Evolutionary conservation across 2,113 vertebrate species (phyloP).

Genomic region (Cervus canadensis): DNA sequence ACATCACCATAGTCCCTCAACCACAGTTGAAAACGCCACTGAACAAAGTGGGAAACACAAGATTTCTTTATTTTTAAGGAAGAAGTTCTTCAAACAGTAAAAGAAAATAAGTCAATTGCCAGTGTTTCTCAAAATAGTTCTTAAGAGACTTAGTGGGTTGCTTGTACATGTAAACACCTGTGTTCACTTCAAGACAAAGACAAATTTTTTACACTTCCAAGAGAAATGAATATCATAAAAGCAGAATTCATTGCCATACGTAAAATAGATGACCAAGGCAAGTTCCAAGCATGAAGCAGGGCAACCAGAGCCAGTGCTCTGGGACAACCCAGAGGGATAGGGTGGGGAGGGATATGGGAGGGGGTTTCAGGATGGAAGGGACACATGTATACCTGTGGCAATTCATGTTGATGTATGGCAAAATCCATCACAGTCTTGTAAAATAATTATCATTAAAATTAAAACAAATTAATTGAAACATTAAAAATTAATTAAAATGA

Average conservation of each 20-base stretch:
- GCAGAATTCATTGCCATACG: not conserved
- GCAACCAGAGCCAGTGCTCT: not conserved
- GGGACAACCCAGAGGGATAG: not conserved
- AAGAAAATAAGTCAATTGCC: not conserved
- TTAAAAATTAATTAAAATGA: not conserved
- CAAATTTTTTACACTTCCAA: not conserved
- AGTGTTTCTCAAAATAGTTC: conserved; percentile 22
- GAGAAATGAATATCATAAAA: not conserved
- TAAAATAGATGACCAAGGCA: not conserved
- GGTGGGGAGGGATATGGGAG: not conserved
- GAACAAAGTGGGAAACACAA: not conserved
- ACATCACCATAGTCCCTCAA: not conserved
- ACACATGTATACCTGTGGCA: not conserved
- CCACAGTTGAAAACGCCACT: not conserved
- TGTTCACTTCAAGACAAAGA: not conserved
- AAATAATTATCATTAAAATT: not conserved
- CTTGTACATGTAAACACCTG: not conserved
- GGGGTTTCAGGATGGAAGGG: not conserved
- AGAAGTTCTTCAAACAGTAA: not conserved
- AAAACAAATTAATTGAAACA: not conserved
- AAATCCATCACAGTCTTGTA: not conserved
- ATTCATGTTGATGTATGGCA: not conserved
- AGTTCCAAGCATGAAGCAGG: not conserved
- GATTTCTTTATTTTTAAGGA: not conserved
- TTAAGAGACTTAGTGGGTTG: not conserved